Evolutionary conservation across 2,113 vertebrate species (phyloP).

Genomic region (Cyprinodon variegatus): DNA sequence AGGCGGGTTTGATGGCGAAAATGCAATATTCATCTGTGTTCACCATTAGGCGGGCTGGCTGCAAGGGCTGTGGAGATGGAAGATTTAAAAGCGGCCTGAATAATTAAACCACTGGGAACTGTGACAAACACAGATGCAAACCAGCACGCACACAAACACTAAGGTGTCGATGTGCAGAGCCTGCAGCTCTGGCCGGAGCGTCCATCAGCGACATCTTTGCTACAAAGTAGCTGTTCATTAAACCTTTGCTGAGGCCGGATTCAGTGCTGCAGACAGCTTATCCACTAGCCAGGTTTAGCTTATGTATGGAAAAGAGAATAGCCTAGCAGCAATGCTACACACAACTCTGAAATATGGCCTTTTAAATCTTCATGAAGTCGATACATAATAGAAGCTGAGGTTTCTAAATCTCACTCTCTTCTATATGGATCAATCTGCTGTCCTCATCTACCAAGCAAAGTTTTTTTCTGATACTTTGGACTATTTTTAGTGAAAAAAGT

Average conservation of each 20-base stretch:
- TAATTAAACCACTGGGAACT: slow-evolving; percentile 78
- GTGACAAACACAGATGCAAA: slow-evolving; percentile 54
- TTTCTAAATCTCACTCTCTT: slow-evolving; percentile 22
- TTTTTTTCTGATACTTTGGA: slow-evolving; percentile 12
- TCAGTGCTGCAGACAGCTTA: slow-evolving; percentile 21
- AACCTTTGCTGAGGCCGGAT: slow-evolving; percentile 23
- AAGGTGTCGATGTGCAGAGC: slow-evolving; percentile 15
- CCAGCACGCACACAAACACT: slow-evolving; percentile 27
- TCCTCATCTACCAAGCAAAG: slow-evolving; percentile 33
- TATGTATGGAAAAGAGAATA: slow-evolving; percentile 44
- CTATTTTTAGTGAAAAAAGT: slow-evolving; percentile 22
- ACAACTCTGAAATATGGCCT: slow-evolving; percentile 31
- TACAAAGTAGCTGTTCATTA: slow-evolving; percentile 44
- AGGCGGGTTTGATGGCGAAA: slow-evolving; percentile 37
- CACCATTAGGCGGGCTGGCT: slow-evolving; percentile 68
- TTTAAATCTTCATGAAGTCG: slow-evolving; percentile 7
- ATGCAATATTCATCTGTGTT: slow-evolving; percentile 72
- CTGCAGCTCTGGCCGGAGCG: slow-evolving; percentile 9
- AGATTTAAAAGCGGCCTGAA: slow-evolving; percentile 80
- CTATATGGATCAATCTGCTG: slow-evolving; percentile 6
- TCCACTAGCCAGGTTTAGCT: slow-evolving; percentile 38
- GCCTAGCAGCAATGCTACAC: slow-evolving; percentile 9
- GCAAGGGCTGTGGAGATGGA: slow-evolving; percentile 70
- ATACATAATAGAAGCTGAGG: slow-evolving; percentile 14
- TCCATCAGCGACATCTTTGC: slow-evolving; percentile 25